These are phyloP conservation scores for Phortica magna DNA, from an alignment of 2,888 invertebrate species.

Conservation along the genomic window DNA sequence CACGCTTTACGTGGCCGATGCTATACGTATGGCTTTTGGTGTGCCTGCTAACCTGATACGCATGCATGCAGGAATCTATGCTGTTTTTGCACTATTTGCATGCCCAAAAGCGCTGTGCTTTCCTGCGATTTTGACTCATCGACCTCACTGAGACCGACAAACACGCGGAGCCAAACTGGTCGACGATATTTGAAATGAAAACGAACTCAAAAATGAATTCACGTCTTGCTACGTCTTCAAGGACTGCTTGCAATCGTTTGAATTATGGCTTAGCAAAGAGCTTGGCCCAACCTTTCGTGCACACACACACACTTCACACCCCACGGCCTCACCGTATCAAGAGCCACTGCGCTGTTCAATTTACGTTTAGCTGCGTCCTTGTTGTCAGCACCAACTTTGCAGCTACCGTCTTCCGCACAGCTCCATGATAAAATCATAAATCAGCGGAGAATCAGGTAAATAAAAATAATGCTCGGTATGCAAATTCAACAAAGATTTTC, in stretches of 20 bases:
- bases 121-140: not conserved
- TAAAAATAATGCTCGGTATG: conserved; percentile 69
- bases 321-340: too few relatives aligned
- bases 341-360: conserved; percentile 16
- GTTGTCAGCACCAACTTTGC: conserved; percentile 27
- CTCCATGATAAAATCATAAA: conserved; percentile 69
- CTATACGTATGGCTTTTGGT: not conserved
- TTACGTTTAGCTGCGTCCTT: too few relatives aligned
- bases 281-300: too few relatives aligned
- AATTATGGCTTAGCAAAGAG: conserved; percentile 56
- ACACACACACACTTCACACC: too few relatives aligned
- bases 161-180: not conserved
- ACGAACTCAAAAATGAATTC: conserved; percentile 58
- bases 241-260: conserved; percentile 60
- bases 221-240: conserved; percentile 51
- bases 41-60: too few relatives aligned
- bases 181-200: not conserved
- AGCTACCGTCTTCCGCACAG: not conserved
- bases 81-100: conserved; percentile 8
- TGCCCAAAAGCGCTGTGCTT: conserved; percentile 12
- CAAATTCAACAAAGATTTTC: conserved; percentile 64
- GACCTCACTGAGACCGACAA: not conserved
- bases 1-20: too few relatives aligned
- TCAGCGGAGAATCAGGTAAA: conserved; percentile 72
- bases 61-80: not conserved